Evolutionary conservation across 2,797 vertebrate species (phyloP).

Genomic region (Lepidocolaptes lacrymiger): DNA sequence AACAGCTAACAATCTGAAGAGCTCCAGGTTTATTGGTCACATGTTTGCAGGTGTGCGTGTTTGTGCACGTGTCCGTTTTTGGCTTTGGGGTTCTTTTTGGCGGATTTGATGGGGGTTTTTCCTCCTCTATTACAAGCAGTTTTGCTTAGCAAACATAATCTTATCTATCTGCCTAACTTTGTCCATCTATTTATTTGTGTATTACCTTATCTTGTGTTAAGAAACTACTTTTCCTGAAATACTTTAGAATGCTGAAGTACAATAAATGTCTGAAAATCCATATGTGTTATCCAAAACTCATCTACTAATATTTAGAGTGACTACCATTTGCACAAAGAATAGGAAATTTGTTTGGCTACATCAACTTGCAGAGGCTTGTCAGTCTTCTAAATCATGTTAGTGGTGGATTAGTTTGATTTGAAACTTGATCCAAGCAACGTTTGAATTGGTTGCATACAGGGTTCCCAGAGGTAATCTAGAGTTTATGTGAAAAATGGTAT

Average conservation of each 20-base stretch:
- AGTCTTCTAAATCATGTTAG: slow-evolving; percentile 65
- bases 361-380: slow-evolving; percentile 45
- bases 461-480: slow-evolving; percentile 23
- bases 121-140: not conserved
- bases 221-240: slow-evolving; percentile 34
- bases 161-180: not conserved
- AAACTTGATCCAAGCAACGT: slow-evolving; percentile 56
- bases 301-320: slow-evolving; percentile 1
- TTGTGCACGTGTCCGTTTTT: not conserved
- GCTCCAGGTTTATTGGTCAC: not conserved
- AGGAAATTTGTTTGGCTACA: not conserved
- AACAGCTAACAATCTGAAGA: slow-evolving; percentile 1
- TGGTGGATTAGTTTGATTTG: slow-evolving; percentile 65
- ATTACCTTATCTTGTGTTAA: slow-evolving; percentile 38
- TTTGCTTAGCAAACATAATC: not conserved
- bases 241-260: not conserved
- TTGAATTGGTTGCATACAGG: slow-evolving; percentile 55
- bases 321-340: slow-evolving; percentile 16
- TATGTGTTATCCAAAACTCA: not conserved
- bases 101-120: not conserved
- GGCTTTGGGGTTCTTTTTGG: not conserved
- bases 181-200: not conserved
- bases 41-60: not conserved
- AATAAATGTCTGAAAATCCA: slow-evolving; percentile 36
- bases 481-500: slow-evolving; percentile 63